Base-by-base conservation (phyloP, 2,113 vertebrate genomes). In the Dipodomys spectabilis region DNA sequence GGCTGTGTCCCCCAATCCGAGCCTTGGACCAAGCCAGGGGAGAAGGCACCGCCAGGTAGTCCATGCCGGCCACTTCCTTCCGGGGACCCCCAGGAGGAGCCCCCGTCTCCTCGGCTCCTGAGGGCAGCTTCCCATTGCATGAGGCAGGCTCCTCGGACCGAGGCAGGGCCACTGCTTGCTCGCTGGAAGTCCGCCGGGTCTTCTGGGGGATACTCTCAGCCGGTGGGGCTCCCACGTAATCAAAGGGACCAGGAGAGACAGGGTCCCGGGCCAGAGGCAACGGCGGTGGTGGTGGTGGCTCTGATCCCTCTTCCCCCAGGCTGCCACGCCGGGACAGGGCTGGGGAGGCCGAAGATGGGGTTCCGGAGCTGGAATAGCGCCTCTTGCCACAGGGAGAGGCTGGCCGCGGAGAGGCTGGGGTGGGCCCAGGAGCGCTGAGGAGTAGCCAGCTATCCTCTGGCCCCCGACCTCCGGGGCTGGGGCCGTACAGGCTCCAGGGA, bases 31-130 rank as follows among this genome's bases (percentile, higher is more conserved):
- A 99, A 84, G 98, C 98, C 74, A 99, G 96, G 9, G 99, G 98
- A 27, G 99, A 98, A 7, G 99, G 99, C n/a, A 99, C 99, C 10
- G 99, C 98, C 94, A 99, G 98, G 96, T 99, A 99, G 97, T 99
- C 99, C 99, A 99, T 99, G 87, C 98, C 98, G 0, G 96, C 94
- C 57, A 96, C 97, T 96, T 98, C 98, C 96, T 99, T 99, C 86
- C 98, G 98, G 60, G 93, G 73, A 80, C 98, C 98, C 92, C 97
- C 97, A 5, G 98, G 98, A 94, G 96, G 89, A 23, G 72, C 81
- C 39, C 53, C 62, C 1, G 97, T 97, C 16, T 97, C 97, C 35
- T 97, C 97, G 6, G 90, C 91, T 44, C 94, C 97, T 0, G 93
- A 85, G 39, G 96, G 84, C 72, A 96, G 96, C 39, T 97, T 97